These are phyloP conservation scores for Zosterops borbonicus DNA, from an alignment of 2,113 vertebrate species.

Conservation along the genomic window DNA sequence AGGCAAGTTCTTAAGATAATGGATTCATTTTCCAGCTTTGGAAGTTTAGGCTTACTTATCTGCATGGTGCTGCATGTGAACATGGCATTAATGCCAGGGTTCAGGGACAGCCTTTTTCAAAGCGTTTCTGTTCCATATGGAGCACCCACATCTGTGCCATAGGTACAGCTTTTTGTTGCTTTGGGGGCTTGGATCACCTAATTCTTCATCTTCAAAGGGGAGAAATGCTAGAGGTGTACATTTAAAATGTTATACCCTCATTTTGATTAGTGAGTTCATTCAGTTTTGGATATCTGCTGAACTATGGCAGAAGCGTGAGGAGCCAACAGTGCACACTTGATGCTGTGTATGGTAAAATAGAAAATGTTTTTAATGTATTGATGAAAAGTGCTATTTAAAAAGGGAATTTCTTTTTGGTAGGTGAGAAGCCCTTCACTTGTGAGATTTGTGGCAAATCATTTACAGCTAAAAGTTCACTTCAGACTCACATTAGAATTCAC, in stretches of 20 bases:
- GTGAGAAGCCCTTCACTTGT: slow-evolving; percentile 97
- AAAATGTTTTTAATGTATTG: background rate
- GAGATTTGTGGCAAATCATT: slow-evolving; percentile 99
- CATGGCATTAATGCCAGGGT: background rate
- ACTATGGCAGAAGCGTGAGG: background rate
- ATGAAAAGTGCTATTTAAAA: background rate
- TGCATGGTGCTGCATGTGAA: background rate
- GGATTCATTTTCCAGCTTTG: background rate
- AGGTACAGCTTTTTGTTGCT: background rate
- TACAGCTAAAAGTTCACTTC: slow-evolving; percentile 94
- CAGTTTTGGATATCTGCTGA: background rate
- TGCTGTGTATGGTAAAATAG: background rate
- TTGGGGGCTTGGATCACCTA: background rate
- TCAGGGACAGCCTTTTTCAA: background rate
- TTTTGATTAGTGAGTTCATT: background rate
- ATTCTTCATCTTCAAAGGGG: background rate
- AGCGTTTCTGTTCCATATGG: background rate
- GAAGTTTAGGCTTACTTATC: background rate
- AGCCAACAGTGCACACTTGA: background rate
- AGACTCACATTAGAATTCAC: slow-evolving; percentile 96
- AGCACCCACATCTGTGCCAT: background rate
- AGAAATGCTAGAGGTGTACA: background rate
- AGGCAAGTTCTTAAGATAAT: background rate
- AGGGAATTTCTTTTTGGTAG: slow-evolving; percentile 65
- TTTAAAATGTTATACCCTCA: background rate